Conservation (phyloP, 2,113 vertebrate genomes). For the Thamnaconus septentrionalis region DNA sequence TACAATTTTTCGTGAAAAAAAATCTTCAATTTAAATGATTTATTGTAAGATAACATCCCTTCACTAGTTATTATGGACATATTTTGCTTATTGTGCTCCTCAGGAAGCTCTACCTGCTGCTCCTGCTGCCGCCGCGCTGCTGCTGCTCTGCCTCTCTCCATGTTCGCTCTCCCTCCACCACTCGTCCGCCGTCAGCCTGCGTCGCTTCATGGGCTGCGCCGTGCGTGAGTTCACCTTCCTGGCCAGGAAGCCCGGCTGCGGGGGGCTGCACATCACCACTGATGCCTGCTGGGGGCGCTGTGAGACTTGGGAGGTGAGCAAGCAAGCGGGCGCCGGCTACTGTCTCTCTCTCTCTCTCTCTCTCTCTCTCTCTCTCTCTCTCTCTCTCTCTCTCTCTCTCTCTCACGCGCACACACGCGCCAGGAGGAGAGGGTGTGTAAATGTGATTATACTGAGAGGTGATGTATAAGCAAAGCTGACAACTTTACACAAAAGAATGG, state of each 20-base stretch:
- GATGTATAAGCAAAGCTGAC: conserved; percentile 2
- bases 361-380: no score
- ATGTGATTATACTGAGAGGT: conserved; percentile 1
- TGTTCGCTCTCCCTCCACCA: not conserved
- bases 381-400: not conserved
- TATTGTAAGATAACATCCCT: no score
- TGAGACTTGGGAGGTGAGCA: conserved; percentile 94
- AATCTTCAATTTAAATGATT: no score
- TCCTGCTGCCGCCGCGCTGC: conserved; percentile 26
- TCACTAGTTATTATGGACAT: not conserved
- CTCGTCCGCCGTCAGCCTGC: conserved; percentile 72
- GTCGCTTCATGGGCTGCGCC: conserved; percentile 85
- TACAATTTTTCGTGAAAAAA: no score
- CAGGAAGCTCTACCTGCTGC: conserved; percentile 20
- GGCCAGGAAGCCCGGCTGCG: conserved; percentile 88
- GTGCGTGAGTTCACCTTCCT: conserved; percentile 91
- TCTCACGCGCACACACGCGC: conserved; percentile 3
- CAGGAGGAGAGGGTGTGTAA: not conserved
- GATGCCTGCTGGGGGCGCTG: conserved; percentile 98
- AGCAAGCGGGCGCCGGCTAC: not conserved
- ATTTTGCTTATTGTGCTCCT: not conserved
- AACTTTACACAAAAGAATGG: conserved; percentile 8
- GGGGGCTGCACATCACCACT: conserved; percentile 83
- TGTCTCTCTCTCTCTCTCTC: not conserved
- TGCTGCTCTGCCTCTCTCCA: conserved; percentile 47